Evolutionary conservation across 2,113 vertebrate species (phyloP).

Genomic region (Tyrannus savana): DNA sequence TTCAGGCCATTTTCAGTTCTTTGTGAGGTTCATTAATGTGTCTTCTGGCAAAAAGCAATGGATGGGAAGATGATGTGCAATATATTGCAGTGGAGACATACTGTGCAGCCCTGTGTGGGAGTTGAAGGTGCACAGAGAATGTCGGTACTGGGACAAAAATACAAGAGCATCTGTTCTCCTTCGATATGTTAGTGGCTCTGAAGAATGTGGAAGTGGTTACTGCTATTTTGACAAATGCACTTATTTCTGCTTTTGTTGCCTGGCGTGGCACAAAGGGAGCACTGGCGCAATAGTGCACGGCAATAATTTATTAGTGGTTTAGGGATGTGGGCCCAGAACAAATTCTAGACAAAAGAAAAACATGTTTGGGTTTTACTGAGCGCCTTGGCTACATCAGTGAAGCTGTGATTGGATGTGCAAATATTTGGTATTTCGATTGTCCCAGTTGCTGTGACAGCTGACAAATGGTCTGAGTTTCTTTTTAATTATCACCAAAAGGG

Average conservation of each 20-base stretch:
- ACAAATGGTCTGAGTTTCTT: slow-evolving; percentile 53
- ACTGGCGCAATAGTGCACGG: not conserved
- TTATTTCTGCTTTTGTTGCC: slow-evolving; percentile 58
- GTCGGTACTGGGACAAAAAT: not conserved
- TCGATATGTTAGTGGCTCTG: not conserved
- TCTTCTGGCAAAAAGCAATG: not conserved
- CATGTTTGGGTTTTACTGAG: slow-evolving; percentile 67
- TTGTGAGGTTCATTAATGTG: not conserved
- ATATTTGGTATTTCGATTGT: slow-evolving; percentile 59
- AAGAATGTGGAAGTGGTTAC: slow-evolving; percentile 28
- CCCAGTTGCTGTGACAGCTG: slow-evolving; percentile 54
- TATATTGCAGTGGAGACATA: not conserved
- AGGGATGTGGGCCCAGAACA: slow-evolving; percentile 64
- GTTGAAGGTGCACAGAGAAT: not conserved
- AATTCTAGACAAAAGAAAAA: slow-evolving; percentile 75
- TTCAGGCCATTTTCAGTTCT: not conserved
- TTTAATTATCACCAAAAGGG: slow-evolving; percentile 65
- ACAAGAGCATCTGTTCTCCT: not conserved
- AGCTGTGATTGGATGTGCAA: slow-evolving; percentile 56
- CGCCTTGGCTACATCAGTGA: slow-evolving; percentile 61
- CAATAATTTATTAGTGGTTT: slow-evolving; percentile 63
- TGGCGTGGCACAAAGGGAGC: slow-evolving; percentile 44
- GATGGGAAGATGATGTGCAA: not conserved
- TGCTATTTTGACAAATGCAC: slow-evolving; percentile 45
- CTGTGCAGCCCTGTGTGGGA: not conserved